Conservation (phyloP, 2,797 vertebrate genomes). For the Strix occidentalis region DNA sequence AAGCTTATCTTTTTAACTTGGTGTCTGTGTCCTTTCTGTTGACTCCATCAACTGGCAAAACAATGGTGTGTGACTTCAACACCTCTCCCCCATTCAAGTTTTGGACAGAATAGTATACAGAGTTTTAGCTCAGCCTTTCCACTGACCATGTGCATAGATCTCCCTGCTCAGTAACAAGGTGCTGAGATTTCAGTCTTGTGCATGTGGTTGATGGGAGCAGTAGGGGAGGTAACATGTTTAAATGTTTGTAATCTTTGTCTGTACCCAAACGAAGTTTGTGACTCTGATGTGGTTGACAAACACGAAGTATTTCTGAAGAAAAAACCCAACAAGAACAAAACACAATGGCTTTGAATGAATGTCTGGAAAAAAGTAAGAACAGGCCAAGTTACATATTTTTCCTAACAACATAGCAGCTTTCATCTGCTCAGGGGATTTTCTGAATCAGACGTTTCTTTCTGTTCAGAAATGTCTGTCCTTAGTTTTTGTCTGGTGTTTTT, state of each 20-base stretch:
- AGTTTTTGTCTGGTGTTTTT: rapidly evolving
- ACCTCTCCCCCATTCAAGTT: background rate
- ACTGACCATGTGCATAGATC: background rate
- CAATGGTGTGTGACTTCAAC: background rate
- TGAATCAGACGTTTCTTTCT: background rate
- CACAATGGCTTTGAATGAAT: background rate
- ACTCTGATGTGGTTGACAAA: background rate
- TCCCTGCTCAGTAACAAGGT: background rate
- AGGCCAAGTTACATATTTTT: background rate
- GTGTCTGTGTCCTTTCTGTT: too few relatives aligned
- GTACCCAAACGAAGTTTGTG: background rate
- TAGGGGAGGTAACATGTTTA: background rate
- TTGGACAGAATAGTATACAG: background rate
- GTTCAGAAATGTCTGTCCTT: background rate
- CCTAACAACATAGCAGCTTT: background rate
- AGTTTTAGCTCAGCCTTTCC: background rate
- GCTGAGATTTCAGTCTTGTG: background rate
- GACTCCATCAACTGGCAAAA: too few relatives aligned
- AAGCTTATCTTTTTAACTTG: too few relatives aligned
- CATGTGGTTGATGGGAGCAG: background rate
- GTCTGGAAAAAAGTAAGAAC: background rate
- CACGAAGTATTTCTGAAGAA: background rate
- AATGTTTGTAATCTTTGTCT: background rate
- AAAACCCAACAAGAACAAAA: background rate
- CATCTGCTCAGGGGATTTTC: background rate